Conservation (phyloP, 1,140 invertebrate species). For the Acromyrmex echinatior region DNA sequence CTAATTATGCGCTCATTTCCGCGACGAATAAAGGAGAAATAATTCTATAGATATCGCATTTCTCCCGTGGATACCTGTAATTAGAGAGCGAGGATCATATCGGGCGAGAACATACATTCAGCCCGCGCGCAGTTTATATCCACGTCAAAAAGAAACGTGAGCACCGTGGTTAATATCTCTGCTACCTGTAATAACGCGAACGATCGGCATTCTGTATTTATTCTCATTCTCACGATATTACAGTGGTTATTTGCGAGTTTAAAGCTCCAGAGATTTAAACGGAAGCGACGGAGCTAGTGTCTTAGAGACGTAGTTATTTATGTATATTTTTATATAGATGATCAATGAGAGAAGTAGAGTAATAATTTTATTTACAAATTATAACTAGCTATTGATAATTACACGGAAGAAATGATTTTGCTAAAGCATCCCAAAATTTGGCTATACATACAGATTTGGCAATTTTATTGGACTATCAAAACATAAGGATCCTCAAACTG, state of each 20-base stretch:
- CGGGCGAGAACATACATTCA: not conserved
- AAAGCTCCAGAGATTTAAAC: not conserved
- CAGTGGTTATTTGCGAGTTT: conserved; percentile 19
- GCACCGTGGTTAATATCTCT: conserved; percentile 41
- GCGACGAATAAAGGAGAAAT: conserved; percentile 54
- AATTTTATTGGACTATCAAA: too few relatives aligned
- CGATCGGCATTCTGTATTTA: conserved; percentile 52
- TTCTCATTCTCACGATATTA: conserved; percentile 28
- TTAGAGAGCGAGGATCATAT: conserved; percentile 25
- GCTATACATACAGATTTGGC: too few relatives aligned
- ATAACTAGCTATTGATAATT: not conserved
- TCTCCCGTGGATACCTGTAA: conserved; percentile 24
- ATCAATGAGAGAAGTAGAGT: not conserved
- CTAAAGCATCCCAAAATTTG: not conserved
- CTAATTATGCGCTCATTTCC: conserved; percentile 59
- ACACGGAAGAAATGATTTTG: not conserved
- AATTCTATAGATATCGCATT: conserved; percentile 41
- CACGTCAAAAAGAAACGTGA: conserved; percentile 17
- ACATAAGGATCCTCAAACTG: too few relatives aligned
- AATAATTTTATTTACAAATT: not conserved
- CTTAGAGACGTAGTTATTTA: not conserved
- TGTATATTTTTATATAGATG: not conserved
- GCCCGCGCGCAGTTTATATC: conserved; percentile 32
- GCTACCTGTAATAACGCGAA: conserved; percentile 42
- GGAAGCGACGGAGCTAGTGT: not conserved